Conservation (phyloP, 2,113 vertebrate genomes). For the Phalacrocorax carbo region DNA sequence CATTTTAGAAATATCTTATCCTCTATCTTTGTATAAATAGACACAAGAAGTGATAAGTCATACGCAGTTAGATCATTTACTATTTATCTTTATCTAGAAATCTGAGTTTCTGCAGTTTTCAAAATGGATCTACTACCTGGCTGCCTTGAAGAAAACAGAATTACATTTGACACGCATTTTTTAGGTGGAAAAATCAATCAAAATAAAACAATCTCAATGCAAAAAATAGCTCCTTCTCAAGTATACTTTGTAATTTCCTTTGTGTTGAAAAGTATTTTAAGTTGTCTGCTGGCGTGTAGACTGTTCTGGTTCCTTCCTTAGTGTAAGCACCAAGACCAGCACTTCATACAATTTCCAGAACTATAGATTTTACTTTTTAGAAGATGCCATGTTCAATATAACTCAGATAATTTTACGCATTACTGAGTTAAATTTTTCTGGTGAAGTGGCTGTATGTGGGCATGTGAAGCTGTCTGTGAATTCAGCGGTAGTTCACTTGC, state of each 20-base stretch:
- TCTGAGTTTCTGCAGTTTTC: background rate
- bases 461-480: background rate
- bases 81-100: background rate
- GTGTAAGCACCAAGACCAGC: background rate
- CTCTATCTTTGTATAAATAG: conserved; percentile 26
- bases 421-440: background rate
- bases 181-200: background rate
- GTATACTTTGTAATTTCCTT: background rate
- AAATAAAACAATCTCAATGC: background rate
- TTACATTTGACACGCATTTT: background rate
- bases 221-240: background rate
- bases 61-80: background rate
- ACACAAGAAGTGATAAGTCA: conserved; percentile 7
- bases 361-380: background rate
- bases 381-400: background rate
- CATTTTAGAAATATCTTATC: background rate
- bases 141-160: background rate
- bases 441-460: background rate
- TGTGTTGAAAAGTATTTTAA: background rate
- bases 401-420: background rate
- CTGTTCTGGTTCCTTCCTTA: background rate
- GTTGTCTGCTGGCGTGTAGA: background rate
- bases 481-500: background rate
- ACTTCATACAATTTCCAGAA: background rate
- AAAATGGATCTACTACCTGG: background rate